These are phyloP conservation scores for Griposia aprilina DNA, from an alignment of 2,888 invertebrate species.

Conservation along the genomic window DNA sequence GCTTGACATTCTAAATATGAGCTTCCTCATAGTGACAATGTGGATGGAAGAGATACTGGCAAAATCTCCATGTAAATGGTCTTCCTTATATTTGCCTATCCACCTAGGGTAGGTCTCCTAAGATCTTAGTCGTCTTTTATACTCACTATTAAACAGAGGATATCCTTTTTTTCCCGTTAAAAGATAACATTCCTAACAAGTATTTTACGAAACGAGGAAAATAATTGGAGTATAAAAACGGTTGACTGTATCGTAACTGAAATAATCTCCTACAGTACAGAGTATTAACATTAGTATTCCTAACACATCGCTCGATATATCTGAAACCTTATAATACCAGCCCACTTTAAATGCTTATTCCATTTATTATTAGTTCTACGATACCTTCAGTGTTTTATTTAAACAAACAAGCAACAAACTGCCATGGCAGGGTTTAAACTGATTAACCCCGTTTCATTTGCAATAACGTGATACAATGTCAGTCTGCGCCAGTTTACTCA, in stretches of 20 bases:
- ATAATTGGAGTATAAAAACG: conserved; percentile 35
- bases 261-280: conserved; percentile 45
- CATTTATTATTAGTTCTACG: conserved; percentile 51
- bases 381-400: conserved; percentile 58
- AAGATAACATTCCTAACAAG: conserved; percentile 18
- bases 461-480: conserved; percentile 62
- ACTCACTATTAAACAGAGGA: neutral
- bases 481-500: conserved; percentile 21
- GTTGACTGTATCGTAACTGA: conserved; percentile 36
- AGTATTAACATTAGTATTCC: conserved; percentile 59
- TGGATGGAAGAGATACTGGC: too few relatives aligned
- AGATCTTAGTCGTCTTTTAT: neutral
- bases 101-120: neutral
- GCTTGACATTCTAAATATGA: neutral
- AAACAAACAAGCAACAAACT: conserved; percentile 47
- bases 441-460: conserved; percentile 72
- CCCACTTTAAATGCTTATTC: conserved; percentile 53
- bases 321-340: conserved; percentile 24
- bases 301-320: conserved; percentile 37
- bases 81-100: neutral
- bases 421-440: conserved; percentile 65
- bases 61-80: neutral
- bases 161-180: neutral
- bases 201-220: conserved; percentile 28
- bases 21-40: neutral